phyloP scores from a whole-genome alignment of 2,113 vertebrate genomes.

The Apeltes quadracus region DNA sequence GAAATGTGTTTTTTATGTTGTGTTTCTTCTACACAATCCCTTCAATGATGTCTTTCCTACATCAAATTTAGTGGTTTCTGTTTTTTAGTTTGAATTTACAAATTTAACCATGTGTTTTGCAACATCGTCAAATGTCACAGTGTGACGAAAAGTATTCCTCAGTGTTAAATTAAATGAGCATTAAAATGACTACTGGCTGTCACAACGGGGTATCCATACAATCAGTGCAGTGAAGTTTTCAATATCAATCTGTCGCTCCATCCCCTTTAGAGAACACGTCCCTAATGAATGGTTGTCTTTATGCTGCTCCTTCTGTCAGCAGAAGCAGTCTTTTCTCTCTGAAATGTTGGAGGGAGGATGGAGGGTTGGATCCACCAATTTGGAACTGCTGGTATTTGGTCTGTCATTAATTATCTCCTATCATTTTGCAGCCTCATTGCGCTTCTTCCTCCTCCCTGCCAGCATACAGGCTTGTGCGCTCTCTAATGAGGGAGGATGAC shows the following conservation, averaged over 20 bases:
- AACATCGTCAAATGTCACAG: not conserved
- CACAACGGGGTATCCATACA: not conserved
- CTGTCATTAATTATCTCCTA: conserved; percentile 52
- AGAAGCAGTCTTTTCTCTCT: conserved; percentile 19
- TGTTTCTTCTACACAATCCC: not conserved
- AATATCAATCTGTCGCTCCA: not conserved
- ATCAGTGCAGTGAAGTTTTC: not conserved
- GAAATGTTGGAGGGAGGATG: not conserved
- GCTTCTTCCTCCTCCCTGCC: conserved; percentile 22
- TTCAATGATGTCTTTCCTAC: not conserved
- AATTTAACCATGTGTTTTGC: not conserved
- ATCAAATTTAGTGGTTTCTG: too few species aligned
- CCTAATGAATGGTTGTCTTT: conserved; percentile 28
- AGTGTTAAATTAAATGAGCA: too few species aligned
- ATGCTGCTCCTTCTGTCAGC: conserved; percentile 36
- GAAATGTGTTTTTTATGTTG: not conserved
- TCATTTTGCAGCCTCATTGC: conserved; percentile 51
- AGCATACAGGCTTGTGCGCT: conserved; percentile 23
- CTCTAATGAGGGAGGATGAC: conserved; percentile 41
- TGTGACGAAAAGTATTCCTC: not conserved
- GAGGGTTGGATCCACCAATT: conserved; percentile 37
- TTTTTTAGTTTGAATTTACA: not conserved
- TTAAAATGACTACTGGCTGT: not conserved
- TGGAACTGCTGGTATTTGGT: conserved; percentile 27
- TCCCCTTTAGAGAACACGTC: not conserved